Percentiles rank a stretch among this genome's conserved stretches.
Conservation (phyloP, 2,888 invertebrate species). For the Neoascia interrupta region DNA sequence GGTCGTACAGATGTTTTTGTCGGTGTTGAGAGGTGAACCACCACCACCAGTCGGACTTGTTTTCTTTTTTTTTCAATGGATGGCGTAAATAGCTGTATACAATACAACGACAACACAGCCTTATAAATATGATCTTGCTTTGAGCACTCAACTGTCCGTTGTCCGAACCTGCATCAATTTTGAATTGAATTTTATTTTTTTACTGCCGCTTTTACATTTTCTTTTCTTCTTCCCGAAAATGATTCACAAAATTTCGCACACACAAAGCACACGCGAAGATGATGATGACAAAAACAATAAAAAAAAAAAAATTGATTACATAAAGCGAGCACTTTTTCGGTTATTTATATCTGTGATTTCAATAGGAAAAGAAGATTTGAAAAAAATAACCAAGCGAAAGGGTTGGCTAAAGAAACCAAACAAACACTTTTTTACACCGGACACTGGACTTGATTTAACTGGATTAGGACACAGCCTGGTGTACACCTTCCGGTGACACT, state of each 20-base stretch:
- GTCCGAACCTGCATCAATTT: conserved; percentile 57
- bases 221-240: conserved; percentile 24
- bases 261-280: conserved; percentile 30
- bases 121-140: conserved; percentile 25
- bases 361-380: conserved; percentile 11
- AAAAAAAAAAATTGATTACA: conserved; percentile 53
- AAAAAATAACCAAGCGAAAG: neutral
- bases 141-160: conserved; percentile 21
- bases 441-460: conserved; percentile 7
- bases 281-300: conserved; percentile 14
- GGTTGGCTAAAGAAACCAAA: conserved; percentile 15
- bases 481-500: conserved; percentile 29
- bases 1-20: neutral
- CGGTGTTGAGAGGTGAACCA: conserved; percentile 43
- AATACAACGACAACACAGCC: neutral
- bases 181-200: conserved; percentile 10
- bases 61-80: conserved; percentile 13
- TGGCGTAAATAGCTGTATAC: conserved; percentile 35
- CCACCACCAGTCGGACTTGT: conserved; percentile 64
- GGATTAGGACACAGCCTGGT: neutral
- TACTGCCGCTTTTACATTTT: neutral
- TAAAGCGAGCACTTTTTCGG: conserved; percentile 62
- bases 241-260: conserved; percentile 57
- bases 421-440: conserved; percentile 1
- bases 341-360: conserved; percentile 60